These are phyloP conservation scores for Okamejei kenojei DNA, from an alignment of 2,797 vertebrate genomes.

Conservation along the genomic window DNA sequence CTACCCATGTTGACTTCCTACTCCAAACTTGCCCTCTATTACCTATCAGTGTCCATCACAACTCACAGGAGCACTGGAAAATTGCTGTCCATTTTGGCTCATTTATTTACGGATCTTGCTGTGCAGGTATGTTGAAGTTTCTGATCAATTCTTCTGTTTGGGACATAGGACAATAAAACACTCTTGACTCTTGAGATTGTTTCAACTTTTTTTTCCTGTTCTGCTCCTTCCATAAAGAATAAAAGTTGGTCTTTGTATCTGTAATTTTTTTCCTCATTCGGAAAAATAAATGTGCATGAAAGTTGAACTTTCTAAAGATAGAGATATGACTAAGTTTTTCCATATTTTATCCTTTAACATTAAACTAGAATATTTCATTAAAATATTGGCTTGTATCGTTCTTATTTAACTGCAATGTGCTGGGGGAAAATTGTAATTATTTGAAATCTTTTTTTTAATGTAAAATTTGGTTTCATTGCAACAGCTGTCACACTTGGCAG, in stretches of 20 bases:
- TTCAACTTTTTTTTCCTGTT: not conserved
- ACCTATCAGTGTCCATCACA: slow-evolving; percentile 70
- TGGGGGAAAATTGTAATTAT: not conserved
- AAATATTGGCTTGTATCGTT: not conserved
- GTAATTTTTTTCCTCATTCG: not conserved
- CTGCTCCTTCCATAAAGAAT: not conserved
- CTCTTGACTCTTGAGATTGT: not conserved
- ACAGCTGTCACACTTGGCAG: not conserved
- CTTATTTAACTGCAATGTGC: not conserved
- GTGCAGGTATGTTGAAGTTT: slow-evolving; percentile 69
- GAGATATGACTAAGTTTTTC: not conserved
- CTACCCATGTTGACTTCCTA: slow-evolving; percentile 78
- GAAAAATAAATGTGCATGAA: not conserved
- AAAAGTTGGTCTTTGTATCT: not conserved
- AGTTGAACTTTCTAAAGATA: not conserved
- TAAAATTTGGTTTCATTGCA: not conserved
- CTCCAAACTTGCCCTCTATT: slow-evolving; percentile 76
- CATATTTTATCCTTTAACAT: not conserved
- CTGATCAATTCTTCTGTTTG: not conserved
- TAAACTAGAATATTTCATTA: not conserved
- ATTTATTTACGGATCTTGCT: slow-evolving; percentile 81
- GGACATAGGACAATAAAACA: too few relatives aligned
- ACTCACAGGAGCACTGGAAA: slow-evolving; percentile 84
- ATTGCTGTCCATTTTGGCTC: slow-evolving; percentile 76
- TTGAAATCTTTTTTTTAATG: not conserved